Percentiles rank a stretch among this genome's conserved stretches.
These are phyloP conservation scores for Nothoprocta pentlandii DNA, from an alignment of 2,113 vertebrate species.

Conservation along the genomic window DNA sequence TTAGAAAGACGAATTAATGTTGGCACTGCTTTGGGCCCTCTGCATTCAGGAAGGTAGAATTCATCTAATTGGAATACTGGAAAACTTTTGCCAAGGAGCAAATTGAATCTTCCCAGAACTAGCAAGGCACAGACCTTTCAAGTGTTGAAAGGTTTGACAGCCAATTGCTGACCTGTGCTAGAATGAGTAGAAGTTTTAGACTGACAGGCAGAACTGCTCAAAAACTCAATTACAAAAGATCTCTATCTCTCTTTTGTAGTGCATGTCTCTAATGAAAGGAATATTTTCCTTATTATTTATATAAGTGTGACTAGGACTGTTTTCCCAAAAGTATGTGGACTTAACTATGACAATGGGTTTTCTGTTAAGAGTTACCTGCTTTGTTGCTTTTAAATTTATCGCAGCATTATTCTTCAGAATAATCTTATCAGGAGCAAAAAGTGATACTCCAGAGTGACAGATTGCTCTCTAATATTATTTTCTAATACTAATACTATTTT, in stretches of 20 bases:
- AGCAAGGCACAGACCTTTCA: not conserved
- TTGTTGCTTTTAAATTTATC: not conserved
- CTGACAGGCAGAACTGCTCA: not conserved
- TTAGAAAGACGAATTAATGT: conserved; percentile 8
- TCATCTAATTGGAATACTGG: conserved; percentile 21
- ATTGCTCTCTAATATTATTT: not conserved
- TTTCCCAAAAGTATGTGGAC: not conserved
- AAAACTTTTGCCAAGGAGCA: conserved; percentile 27
- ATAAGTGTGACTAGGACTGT: not conserved
- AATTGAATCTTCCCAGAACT: conserved; percentile 32
- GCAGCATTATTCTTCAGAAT: not conserved
- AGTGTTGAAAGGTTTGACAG: conserved; percentile 4
- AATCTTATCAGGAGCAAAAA: not conserved
- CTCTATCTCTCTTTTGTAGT: not conserved
- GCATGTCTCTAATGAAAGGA: not conserved
- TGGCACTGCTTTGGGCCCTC: conserved; percentile 13
- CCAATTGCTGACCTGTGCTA: not conserved
- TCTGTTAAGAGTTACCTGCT: not conserved
- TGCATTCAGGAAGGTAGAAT: conserved; percentile 4
- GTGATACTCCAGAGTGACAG: not conserved
- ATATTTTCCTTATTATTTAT: not conserved
- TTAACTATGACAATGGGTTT: not conserved
- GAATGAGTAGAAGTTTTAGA: not conserved
- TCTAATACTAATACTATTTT: not conserved
- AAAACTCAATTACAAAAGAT: not conserved